Evolutionary conservation across 2,797 vertebrate genomes (phyloP).

Genomic region (Anomalospiza imberbis): DNA sequence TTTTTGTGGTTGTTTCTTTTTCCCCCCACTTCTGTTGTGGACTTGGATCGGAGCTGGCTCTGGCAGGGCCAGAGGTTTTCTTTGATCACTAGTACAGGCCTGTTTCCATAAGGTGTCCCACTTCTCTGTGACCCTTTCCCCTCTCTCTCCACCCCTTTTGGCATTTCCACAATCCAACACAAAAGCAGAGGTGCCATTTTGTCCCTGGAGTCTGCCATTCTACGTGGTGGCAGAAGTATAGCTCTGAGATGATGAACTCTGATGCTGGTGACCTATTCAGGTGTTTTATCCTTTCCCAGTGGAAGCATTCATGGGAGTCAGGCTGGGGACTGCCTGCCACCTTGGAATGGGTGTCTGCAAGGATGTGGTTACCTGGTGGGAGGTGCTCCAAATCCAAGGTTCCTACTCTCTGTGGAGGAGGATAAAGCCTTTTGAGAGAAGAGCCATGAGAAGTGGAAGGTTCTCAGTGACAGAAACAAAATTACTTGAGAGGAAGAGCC

Average conservation of each 20-base stretch:
- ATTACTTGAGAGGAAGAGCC: not conserved
- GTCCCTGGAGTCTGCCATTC: not conserved
- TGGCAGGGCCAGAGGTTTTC: not conserved
- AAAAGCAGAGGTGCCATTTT: not conserved
- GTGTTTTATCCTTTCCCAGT: not conserved
- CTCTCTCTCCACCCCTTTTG: not conserved
- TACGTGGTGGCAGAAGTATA: not conserved
- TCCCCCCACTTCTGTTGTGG: fast-evolving
- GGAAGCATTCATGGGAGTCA: not conserved
- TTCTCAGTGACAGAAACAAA: not conserved
- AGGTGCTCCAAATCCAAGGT: not conserved
- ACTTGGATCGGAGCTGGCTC: not conserved
- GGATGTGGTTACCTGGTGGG: no score
- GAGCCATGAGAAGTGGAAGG: not conserved
- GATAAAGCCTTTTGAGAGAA: not conserved
- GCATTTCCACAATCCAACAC: not conserved
- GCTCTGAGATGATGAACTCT: not conserved
- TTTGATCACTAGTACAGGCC: not conserved
- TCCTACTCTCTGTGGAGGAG: not conserved
- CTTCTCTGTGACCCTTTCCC: not conserved
- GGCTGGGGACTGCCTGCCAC: not conserved
- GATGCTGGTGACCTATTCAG: not conserved
- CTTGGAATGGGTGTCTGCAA: not conserved
- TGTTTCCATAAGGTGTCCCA: not conserved
- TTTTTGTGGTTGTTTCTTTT: not conserved